phyloP scores from a whole-genome alignment of 2,888 invertebrate species.

The Taphrorychus bicolor region DNA sequence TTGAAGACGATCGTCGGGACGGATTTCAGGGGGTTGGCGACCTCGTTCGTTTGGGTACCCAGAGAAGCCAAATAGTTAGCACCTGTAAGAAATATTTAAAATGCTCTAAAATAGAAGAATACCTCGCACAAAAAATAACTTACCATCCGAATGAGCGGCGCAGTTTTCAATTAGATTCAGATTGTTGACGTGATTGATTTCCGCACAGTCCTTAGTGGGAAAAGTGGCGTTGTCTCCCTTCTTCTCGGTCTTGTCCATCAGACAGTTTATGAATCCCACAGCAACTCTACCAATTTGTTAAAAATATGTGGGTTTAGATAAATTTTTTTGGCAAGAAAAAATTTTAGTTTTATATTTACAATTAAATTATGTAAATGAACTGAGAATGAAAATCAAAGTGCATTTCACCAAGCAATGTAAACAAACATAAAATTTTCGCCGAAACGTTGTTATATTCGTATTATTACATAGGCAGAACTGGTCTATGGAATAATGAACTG shows the following conservation, averaged over 20 bases:
- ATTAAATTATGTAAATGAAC: too few relatives aligned
- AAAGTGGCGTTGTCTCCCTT: constrained; percentile 55
- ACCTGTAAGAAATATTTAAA: constrained; percentile 39
- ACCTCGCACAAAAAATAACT: constrained; percentile 4
- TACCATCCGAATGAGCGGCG: constrained; percentile 57
- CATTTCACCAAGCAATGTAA: too few relatives aligned
- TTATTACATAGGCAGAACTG: too few relatives aligned
- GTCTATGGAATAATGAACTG: too few relatives aligned
- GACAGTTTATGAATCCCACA: constrained; percentile 67
- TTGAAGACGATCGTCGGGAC: constrained; percentile 75
- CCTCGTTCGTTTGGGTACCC: constrained; percentile 65
- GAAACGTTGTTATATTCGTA: too few relatives aligned
- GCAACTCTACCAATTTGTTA: constrained; percentile 41
- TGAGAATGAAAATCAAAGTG: too few relatives aligned
- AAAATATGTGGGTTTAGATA: too few relatives aligned
- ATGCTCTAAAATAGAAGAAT: neutral
- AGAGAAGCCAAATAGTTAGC: constrained; percentile 61
- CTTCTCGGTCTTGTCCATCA: constrained; percentile 65
- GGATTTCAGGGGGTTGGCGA: constrained; percentile 65
- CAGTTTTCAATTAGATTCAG: constrained; percentile 62
- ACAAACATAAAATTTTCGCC: too few relatives aligned
- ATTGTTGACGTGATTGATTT: constrained; percentile 58
- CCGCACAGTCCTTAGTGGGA: constrained; percentile 57
- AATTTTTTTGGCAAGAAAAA: too few relatives aligned
- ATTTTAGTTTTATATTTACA: too few relatives aligned